Evolutionary conservation across 53 echinoderm and acorn worm species (phyloP), one percentile per base, ranked within the genome.

Genomic region (Patiria pectinifera): DNA sequence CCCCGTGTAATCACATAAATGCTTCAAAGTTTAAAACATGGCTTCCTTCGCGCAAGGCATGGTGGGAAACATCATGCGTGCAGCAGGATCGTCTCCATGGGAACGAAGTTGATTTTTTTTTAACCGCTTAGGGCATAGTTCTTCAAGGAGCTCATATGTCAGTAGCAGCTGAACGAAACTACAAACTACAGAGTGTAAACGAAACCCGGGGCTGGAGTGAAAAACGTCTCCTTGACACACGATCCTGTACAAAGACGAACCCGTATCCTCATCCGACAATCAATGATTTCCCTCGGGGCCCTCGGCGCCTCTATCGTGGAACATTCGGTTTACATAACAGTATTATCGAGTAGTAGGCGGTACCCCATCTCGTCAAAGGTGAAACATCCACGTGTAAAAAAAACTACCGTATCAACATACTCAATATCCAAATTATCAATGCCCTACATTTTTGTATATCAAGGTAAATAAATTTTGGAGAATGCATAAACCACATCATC

Each of bases 271-370:
- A 74, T 24, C 24, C 74, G 21, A 74, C 74, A 74, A 74, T 24
- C 24, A 74, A 74, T 74, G 74, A 24, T 74, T 74, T 74, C 74
- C 74, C 23, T 24, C 4, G 74, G 10, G 74, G 74, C 22, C 8
- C 24, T 21, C 6, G 74, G 74, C 24, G 74, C 74, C 74, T 24
- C 18, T 13, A 70, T 70, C 21, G 21, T n/a, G 74, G 24, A 74
- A 74, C 24, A 9, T 74, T 74, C 74, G 74, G 74, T 74, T 74
- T n/a, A 23, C 74, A 74, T 23, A 74, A 74, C 66, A 66, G 66
- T 1, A 18, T 21, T 69, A 69, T 18, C 21, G 22, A 18, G 74
- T 23, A 22, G 74, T 9, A 23, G 6, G 24, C 6, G 10, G 19
- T 74, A 21, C 4, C n/a, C 24, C 24, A 74, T 66, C 19, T 66